Evolutionary conservation across 2,113 vertebrate genomes (phyloP).

Genomic region (Heterocephalus glaber): DNA sequence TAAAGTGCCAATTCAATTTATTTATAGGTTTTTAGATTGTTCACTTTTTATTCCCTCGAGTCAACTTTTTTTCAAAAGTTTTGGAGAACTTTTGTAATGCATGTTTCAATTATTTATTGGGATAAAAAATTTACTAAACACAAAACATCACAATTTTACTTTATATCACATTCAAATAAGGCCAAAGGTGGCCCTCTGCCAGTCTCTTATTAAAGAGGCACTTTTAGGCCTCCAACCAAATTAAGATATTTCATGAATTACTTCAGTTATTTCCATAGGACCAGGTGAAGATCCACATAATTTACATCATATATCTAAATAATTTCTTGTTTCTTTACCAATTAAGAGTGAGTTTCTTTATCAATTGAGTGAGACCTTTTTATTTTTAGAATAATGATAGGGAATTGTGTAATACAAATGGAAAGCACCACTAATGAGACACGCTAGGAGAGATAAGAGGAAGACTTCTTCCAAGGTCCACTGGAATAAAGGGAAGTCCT

Average conservation of each 20-base stretch:
- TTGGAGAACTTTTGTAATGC: slow-evolving; percentile 17
- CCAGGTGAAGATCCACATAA: neutral
- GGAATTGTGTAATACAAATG: neutral
- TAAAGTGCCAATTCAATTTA: neutral
- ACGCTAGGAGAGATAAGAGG: neutral
- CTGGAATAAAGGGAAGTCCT: neutral
- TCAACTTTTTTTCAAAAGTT: neutral
- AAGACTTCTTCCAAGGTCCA: neutral
- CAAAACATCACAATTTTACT: neutral
- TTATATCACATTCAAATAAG: neutral
- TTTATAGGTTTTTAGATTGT: neutral
- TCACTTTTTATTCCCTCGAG: neutral
- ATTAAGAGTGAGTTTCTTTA: neutral
- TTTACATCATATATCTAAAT: neutral
- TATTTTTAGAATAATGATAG: neutral
- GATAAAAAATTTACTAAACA: neutral
- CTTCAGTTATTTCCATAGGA: neutral
- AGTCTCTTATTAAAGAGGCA: neutral
- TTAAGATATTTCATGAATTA: neutral
- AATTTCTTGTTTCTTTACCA: neutral
- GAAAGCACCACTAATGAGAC: neutral
- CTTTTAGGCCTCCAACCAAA: neutral
- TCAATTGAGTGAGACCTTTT: neutral
- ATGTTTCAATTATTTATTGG: slow-evolving; percentile 15
- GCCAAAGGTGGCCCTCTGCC: neutral